Evolutionary conservation across 1,140 invertebrate genomes (phyloP), one percentile per base, ranked within the genome.

Genomic region (Delia radicum): DNA sequence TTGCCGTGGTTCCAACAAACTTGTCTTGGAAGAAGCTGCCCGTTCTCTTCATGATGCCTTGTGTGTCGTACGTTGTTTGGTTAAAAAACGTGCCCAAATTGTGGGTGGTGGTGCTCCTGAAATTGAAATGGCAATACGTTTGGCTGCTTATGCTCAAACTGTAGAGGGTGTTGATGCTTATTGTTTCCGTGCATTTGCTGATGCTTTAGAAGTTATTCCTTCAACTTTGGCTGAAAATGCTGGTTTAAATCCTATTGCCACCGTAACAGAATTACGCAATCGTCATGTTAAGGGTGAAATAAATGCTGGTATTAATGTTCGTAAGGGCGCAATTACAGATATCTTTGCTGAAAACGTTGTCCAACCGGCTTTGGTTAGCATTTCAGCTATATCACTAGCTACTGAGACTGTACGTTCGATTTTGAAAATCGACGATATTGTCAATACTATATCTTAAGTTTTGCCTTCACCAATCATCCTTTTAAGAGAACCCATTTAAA

Each of bases 181-280:
- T 86, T 99, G 98, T 83, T 92, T 95, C 77, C 90, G 94, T 78
- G 97, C 96, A 1, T 99, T 96, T 89, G 96, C 98, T 8, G 95
- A 98, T 85, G 96, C 98, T 1, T 88, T 99, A 26, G 97, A 99
- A 89, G 93, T 99, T 3, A 95, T 99, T 84, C 98, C 98, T 2
- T 98, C 93, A 71, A 99, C 98, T 3, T 88, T 99, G 73, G 96
- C 98, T n/a, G 98, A 99, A 88, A 99, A 99, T 87, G 98, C 98
- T 27, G 98, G 98, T n/a, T 89, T 99, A 2, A 99, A 98, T 88
- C 94, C 98, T 0, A 99, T 99, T 85, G 90, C 94, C 67, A 99
- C 98, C 0, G 98, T 99, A 0, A 99, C 98, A 0, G 97, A 99
- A 87, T 89, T 99, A 73, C 91, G 98, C 74, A 98, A 96, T 84